These are phyloP conservation scores for Chroicocephalus ridibundus DNA, from an alignment of 2,113 vertebrate genomes.

Conservation along the genomic window DNA sequence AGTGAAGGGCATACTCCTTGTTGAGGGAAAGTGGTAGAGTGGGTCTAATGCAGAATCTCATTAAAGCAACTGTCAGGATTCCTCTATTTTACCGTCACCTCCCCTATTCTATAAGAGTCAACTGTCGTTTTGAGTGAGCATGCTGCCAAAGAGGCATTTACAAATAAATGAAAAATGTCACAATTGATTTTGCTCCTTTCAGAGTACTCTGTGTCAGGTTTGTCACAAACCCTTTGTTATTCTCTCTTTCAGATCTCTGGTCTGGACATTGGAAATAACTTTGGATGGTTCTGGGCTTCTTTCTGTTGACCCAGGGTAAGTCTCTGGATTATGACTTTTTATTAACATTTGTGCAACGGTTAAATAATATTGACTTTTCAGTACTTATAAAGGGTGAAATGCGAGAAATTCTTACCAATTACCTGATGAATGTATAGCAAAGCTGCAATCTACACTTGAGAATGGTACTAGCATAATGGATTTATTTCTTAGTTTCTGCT, in stretches of 20 bases:
- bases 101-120: constrained; percentile 84
- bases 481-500: constrained; percentile 17
- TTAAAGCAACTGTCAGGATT: constrained; percentile 94
- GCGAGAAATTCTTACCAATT: background rate
- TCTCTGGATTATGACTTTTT: constrained; percentile 78
- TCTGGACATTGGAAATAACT: constrained; percentile 80
- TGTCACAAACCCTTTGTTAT: constrained; percentile 93
- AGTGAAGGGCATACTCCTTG: constrained; percentile 84
- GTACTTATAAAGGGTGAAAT: background rate
- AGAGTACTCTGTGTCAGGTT: constrained; percentile 85
- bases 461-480: background rate
- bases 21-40: constrained; percentile 80
- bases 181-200: constrained; percentile 91
- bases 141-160: constrained; percentile 95
- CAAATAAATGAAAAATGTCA: constrained; percentile 99
- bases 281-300: constrained; percentile 78
- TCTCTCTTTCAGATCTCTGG: constrained; percentile 82
- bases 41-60: constrained; percentile 93
- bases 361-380: constrained; percentile 24
- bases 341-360: constrained; percentile 72
- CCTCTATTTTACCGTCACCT: constrained; percentile 87
- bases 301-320: constrained; percentile 79
- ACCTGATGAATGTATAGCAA: background rate
- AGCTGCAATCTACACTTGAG: background rate
- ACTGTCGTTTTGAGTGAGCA: constrained; percentile 93